Conservation (phyloP, 2,797 vertebrate species). For the Linurgus olivaceus region DNA sequence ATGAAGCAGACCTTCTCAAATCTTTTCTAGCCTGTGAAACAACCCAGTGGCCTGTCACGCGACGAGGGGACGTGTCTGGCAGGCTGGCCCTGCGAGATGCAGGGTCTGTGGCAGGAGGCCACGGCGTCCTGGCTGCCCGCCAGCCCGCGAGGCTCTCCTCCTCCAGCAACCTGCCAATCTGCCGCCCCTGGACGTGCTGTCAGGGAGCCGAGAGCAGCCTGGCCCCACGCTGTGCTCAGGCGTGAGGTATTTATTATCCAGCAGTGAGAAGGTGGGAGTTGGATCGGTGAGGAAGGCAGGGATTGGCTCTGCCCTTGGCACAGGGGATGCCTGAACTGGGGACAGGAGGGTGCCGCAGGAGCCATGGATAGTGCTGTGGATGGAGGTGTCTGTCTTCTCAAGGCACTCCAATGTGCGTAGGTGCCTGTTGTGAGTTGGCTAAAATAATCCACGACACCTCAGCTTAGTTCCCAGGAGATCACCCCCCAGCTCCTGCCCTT, state of each 20-base stretch:
- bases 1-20: constrained; percentile 20
- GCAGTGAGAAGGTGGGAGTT: not conserved
- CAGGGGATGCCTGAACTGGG: not conserved
- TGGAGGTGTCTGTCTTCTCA: not conserved
- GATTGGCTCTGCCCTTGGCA: not conserved
- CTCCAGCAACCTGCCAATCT: constrained; percentile 49
- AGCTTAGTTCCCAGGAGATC: not conserved
- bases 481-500: not conserved
- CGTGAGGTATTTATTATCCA: constrained; percentile 5
- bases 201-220: not conserved
- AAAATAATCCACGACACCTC: not conserved
- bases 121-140: not conserved
- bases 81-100: constrained; percentile 20
- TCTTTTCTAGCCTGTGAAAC: constrained; percentile 11
- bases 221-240: not conserved
- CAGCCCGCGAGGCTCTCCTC: not conserved
- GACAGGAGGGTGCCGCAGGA: not conserved
- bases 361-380: accelerated
- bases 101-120: constrained; percentile 56
- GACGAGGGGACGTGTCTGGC: constrained; percentile 52
- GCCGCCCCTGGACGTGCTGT: constrained; percentile 9
- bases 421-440: not conserved
- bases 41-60: constrained; percentile 55
- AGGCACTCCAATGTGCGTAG: not conserved
- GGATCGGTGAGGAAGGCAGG: not conserved